These are phyloP conservation scores for Melieria crassipennis DNA, from an alignment of 2,888 invertebrate species.

Conservation along the genomic window DNA sequence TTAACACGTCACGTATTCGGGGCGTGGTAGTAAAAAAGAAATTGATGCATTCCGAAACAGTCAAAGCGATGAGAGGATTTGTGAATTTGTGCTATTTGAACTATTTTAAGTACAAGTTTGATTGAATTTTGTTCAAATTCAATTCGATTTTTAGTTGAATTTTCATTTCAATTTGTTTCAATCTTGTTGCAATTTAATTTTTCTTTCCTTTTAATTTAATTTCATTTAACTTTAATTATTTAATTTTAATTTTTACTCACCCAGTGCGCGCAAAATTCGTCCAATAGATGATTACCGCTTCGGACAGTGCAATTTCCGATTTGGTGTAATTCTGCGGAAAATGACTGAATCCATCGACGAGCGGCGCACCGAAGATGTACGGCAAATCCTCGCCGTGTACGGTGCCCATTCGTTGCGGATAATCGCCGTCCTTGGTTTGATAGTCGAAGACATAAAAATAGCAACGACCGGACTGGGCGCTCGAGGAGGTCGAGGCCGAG, in stretches of 20 bases:
- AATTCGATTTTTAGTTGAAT: too few species aligned
- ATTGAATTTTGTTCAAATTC: too few species aligned
- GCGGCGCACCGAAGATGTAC: slow-evolving; percentile 90
- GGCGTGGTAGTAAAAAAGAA: too few species aligned
- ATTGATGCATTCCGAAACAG: too few species aligned
- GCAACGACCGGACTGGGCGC: slow-evolving; percentile 72
- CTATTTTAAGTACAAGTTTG: too few species aligned
- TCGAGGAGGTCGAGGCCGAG: slow-evolving; percentile 52
- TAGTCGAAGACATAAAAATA: slow-evolving; percentile 94
- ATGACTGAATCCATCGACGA: slow-evolving; percentile 82
- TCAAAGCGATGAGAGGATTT: too few species aligned
- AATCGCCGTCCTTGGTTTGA: slow-evolving; percentile 88
- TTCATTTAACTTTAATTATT: background rate
- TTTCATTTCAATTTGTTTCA: too few species aligned
- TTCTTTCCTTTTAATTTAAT: background rate
- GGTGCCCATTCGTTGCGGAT: slow-evolving; percentile 91
- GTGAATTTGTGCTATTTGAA: slow-evolving; percentile 52
- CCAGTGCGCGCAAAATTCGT: slow-evolving; percentile 89
- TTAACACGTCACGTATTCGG: too few species aligned
- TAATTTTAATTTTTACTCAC: slow-evolving; percentile 70
- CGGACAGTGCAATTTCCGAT: slow-evolving; percentile 85
- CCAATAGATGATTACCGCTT: slow-evolving; percentile 87
- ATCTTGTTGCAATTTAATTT: too few species aligned
- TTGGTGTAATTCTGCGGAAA: slow-evolving; percentile 90
- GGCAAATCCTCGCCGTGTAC: slow-evolving; percentile 93